A percentile compares a stretch with the other conserved stretches of the same genome.
Conservation (phyloP, 2,888 invertebrate genomes). For the Leptodirus hochenwartii region DNA sequence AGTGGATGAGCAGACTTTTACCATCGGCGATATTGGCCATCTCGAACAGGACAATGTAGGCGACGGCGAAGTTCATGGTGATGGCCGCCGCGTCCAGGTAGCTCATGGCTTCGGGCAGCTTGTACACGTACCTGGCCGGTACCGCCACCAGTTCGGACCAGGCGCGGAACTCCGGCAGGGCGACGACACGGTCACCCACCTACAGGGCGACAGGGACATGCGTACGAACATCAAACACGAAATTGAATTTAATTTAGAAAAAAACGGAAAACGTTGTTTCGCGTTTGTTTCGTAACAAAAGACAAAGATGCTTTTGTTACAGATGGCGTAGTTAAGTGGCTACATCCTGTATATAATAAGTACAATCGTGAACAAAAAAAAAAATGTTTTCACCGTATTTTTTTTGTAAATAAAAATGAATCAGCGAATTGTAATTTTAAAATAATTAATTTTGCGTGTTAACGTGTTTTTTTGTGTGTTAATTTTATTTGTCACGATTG, state of each 20-base stretch:
- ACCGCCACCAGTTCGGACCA: conserved; percentile 76
- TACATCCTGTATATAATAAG: too few species aligned
- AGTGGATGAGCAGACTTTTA: conserved; percentile 66
- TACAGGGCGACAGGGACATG: conserved; percentile 23
- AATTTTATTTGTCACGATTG: too few species aligned
- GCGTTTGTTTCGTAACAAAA: conserved; percentile 2
- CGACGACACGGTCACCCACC: conserved; percentile 70
- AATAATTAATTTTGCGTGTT: too few species aligned
- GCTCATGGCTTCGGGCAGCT: conserved; percentile 54
- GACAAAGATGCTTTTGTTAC: too few species aligned
- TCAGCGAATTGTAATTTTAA: background rate
- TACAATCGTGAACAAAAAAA: too few species aligned
- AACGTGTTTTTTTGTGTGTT: too few species aligned
- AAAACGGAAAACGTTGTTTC: conserved; percentile 1
- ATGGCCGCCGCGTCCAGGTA: conserved; percentile 67
- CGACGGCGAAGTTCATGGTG: conserved; percentile 73
- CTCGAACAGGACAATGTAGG: conserved; percentile 71
- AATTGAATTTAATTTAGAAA: background rate
- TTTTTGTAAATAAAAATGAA: conserved; percentile 5
- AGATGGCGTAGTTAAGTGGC: too few species aligned
- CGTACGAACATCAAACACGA: background rate
- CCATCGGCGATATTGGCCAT: conserved; percentile 59
- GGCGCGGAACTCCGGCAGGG: conserved; percentile 65
- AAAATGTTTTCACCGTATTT: conserved; percentile 6
- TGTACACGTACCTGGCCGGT: conserved; percentile 64